Evolutionary conservation across 2,888 invertebrate genomes (phyloP).

Genomic region (Congeria kusceri): DNA sequence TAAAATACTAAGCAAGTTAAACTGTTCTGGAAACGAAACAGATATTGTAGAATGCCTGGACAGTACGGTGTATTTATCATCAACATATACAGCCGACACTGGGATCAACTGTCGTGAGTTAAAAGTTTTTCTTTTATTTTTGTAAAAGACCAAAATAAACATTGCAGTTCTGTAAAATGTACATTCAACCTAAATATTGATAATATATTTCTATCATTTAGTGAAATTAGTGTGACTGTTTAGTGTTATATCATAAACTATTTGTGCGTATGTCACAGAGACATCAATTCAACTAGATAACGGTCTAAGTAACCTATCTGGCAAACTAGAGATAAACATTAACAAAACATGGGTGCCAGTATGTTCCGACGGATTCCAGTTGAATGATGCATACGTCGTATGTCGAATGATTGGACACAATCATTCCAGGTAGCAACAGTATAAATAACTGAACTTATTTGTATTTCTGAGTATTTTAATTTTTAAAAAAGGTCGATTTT

Average conservation of each 20-base stretch:
- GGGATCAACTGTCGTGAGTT: slow-evolving; percentile 2
- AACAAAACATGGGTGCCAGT: too few relatives aligned
- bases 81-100: not conserved
- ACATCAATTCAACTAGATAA: not conserved
- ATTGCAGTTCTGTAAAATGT: not conserved
- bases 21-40: not conserved
- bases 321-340: not conserved
- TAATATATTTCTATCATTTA: too few relatives aligned
- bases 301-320: not conserved
- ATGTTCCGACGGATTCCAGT: too few relatives aligned
- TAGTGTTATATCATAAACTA: too few relatives aligned
- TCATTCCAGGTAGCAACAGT: not conserved
- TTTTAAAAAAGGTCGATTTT: too few relatives aligned
- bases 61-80: not conserved
- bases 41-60: slow-evolving; percentile 2
- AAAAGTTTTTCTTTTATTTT: too few relatives aligned
- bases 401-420: not conserved
- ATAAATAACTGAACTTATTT: too few relatives aligned
- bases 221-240: too few relatives aligned
- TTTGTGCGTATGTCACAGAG: not conserved
- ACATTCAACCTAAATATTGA: too few relatives aligned
- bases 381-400: not conserved
- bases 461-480: not conserved
- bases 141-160: not conserved
- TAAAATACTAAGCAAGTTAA: not conserved